Evolutionary conservation across 2,113 vertebrate genomes (phyloP).

Genomic region (Scalopus aquaticus): DNA sequence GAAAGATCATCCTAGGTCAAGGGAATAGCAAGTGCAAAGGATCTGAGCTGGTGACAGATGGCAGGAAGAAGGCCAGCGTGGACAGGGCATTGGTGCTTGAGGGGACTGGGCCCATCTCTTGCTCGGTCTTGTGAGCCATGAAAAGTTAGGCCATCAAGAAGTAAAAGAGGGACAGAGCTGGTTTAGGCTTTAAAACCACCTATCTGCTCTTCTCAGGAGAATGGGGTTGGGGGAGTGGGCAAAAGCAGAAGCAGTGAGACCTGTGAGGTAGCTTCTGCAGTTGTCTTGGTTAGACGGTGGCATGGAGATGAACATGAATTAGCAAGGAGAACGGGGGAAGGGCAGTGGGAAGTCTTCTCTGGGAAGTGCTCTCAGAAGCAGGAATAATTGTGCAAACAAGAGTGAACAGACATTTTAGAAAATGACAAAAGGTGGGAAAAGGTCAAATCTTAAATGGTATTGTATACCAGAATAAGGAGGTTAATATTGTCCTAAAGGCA

Average conservation of each 20-base stretch:
- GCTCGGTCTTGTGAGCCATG: neutral
- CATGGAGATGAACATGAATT: neutral
- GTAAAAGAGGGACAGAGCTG: neutral
- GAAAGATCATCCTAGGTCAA: neutral
- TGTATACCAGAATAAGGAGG: neutral
- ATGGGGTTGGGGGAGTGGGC: neutral
- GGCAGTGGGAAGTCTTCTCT: neutral
- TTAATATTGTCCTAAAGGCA: neutral
- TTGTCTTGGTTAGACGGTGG: too few relatives aligned
- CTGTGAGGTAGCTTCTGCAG: neutral
- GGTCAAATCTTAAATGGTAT: neutral
- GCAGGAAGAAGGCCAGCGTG: neutral
- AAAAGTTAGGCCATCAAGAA: neutral
- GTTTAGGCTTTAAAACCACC: neutral
- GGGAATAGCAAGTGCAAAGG: neutral
- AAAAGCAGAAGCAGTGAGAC: neutral
- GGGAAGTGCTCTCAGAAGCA: neutral
- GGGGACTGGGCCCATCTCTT: neutral
- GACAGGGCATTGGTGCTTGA: neutral
- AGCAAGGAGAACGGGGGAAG: neutral
- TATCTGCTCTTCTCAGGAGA: neutral
- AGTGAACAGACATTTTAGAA: neutral
- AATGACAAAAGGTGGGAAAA: neutral
- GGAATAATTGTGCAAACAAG: neutral
- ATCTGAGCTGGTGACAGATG: neutral